Percentiles rank a stretch among this genome's conserved stretches.
Evolutionary conservation across 2,888 invertebrate genomes (phyloP).

Genomic region (Frankliniella fusca): DNA sequence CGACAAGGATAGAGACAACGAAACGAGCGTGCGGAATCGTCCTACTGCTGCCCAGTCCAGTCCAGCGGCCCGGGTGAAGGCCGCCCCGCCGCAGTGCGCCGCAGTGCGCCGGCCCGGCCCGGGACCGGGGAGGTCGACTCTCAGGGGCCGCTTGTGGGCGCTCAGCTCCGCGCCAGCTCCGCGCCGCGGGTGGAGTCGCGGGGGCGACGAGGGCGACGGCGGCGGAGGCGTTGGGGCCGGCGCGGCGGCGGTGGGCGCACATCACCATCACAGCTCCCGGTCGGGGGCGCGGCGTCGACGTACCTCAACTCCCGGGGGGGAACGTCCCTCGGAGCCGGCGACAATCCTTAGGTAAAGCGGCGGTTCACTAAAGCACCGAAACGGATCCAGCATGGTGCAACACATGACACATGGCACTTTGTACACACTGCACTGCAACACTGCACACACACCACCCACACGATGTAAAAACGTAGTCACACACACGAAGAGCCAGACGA

Average conservation of each 20-base stretch:
- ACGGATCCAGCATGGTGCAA: slow-evolving; percentile 24
- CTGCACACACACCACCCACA: slow-evolving; percentile 21
- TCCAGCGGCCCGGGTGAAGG: too few species aligned
- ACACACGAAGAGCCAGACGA: neutral
- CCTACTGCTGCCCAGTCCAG: too few species aligned
- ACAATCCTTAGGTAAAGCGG: slow-evolving; percentile 5
- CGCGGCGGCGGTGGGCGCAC: neutral
- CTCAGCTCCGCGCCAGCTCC: too few species aligned
- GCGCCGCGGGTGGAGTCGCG: neutral
- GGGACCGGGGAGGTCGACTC: too few species aligned
- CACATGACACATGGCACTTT: slow-evolving; percentile 23
- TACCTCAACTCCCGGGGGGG: slow-evolving; percentile 14
- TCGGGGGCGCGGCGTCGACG: neutral
- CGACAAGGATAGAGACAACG: too few species aligned
- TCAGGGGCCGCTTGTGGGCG: too few species aligned
- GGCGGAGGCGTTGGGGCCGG: neutral
- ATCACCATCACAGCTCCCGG: neutral
- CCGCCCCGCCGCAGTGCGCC: too few species aligned
- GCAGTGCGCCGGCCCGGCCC: too few species aligned
- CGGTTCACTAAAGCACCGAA: slow-evolving; percentile 12
- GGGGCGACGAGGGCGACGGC: neutral
- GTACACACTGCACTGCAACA: slow-evolving; percentile 15
- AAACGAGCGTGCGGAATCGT: too few species aligned
- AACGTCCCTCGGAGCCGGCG: slow-evolving; percentile 13
- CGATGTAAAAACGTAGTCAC: neutral